A percentile compares a stretch with the other conserved stretches of the same genome.
Evolutionary conservation across 2,113 vertebrate species (phyloP).

Genomic region (Sialia sialis): DNA sequence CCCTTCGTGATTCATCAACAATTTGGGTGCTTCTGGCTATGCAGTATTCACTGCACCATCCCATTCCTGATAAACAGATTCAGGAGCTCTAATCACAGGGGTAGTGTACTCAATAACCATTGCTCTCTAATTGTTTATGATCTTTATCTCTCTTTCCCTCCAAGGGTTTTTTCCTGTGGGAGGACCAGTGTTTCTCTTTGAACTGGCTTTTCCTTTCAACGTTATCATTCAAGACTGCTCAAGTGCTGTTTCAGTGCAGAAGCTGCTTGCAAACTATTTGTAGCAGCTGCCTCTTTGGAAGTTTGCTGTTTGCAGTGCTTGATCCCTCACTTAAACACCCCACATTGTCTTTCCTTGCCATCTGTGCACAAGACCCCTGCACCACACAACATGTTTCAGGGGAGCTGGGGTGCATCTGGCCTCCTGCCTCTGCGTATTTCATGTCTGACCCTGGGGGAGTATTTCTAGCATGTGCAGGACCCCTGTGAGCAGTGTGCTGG

Average conservation of each 20-base stretch:
- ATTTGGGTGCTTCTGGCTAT: conserved; percentile 12
- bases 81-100: conserved; percentile 4
- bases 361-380: not conserved
- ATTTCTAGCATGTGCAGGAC: not conserved
- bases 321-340: not conserved
- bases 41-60: not conserved
- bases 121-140: conserved; percentile 40
- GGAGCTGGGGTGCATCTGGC: not conserved
- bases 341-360: not conserved
- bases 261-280: not conserved
- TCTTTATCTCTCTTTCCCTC: conserved; percentile 11
- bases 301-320: not conserved
- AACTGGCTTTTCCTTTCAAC: conserved; percentile 48
- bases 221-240: not conserved
- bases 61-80: not conserved
- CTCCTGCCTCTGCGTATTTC: not conserved
- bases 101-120: conserved; percentile 3
- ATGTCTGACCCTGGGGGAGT: not conserved
- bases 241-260: not conserved
- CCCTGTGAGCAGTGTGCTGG: not conserved
- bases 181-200: conserved; percentile 21
- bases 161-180: not conserved
- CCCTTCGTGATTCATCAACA: not conserved
- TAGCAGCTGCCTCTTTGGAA: not conserved
- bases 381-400: not conserved